Evolutionary conservation across 2,888 invertebrate species (phyloP).

Genomic region (Orthonychiurus folsomi): DNA sequence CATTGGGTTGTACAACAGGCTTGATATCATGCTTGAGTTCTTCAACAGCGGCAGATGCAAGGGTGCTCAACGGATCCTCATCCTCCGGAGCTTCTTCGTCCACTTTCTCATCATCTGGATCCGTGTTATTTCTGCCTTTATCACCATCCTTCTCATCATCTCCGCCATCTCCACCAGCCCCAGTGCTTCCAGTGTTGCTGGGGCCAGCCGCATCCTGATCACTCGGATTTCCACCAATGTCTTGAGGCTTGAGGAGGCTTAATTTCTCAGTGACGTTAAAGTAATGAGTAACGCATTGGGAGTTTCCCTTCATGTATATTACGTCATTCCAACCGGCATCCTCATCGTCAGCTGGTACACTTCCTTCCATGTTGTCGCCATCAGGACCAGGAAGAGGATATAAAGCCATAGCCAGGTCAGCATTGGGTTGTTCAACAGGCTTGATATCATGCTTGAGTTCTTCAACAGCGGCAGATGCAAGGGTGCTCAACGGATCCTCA

Average conservation of each 20-base stretch:
- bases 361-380: too few species aligned
- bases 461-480: slow-evolving; percentile 61
- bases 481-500: slow-evolving; percentile 62
- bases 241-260: slow-evolving; percentile 48
- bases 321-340: slow-evolving; percentile 86
- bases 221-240: slow-evolving; percentile 61
- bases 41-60: slow-evolving; percentile 61
- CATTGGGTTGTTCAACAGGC: too few species aligned
- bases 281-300: slow-evolving; percentile 67
- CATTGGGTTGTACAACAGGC: too few species aligned
- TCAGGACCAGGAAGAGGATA: too few species aligned
- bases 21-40: not conserved
- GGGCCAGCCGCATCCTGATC: too few species aligned
- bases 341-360: not conserved
- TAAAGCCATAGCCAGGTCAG: too few species aligned
- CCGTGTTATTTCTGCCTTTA: too few species aligned
- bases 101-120: too few species aligned
- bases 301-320: slow-evolving; percentile 77
- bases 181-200: too few species aligned
- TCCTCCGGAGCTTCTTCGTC: not conserved
- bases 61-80: slow-evolving; percentile 62
- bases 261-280: slow-evolving; percentile 42
- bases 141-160: too few species aligned
- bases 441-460: not conserved
- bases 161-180: too few species aligned